Conservation (phyloP, 1,140 invertebrate species). For the Zaprionus inermis region DNA sequence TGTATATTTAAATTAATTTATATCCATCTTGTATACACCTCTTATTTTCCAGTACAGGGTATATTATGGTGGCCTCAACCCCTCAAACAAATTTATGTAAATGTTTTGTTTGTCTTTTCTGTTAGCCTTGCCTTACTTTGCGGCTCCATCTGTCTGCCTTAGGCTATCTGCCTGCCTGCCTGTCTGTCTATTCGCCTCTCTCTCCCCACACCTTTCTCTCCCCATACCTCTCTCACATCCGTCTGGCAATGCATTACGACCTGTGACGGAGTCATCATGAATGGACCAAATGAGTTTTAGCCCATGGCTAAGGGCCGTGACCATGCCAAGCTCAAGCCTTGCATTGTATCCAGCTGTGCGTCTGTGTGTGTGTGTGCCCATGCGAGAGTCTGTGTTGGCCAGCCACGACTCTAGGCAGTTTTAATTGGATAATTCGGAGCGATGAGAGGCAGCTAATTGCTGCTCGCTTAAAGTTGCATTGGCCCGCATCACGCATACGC, state of each 20-base stretch:
- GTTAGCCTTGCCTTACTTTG: conserved; percentile 4
- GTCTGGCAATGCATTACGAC: conserved; percentile 2
- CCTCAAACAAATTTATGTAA: background rate
- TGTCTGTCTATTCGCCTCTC: background rate
- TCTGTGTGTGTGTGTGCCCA: background rate
- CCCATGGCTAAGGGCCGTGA: conserved; percentile 14
- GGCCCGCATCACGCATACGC: conserved; percentile 5
- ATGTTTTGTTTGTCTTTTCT: background rate
- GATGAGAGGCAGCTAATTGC: conserved; percentile 51
- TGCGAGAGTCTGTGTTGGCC: conserved; percentile 1
- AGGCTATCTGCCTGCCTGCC: background rate
- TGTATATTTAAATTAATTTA: no score
- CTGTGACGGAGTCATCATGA: conserved; percentile 18
- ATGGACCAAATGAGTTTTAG: conserved; percentile 25
- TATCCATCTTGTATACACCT: background rate
- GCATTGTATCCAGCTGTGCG: conserved; percentile 11
- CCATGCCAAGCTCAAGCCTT: conserved; percentile 10
- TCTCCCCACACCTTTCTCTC: no score
- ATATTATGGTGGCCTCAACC: background rate
- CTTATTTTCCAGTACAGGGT: background rate
- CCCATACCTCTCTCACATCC: background rate
- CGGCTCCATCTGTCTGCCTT: background rate
- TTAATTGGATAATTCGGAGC: conserved; percentile 49
- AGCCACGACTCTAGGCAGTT: conserved; percentile 14
- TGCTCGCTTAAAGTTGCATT: conserved; percentile 26